Evolutionary conservation across 2,113 vertebrate genomes (phyloP).

Genomic region (Eulacestoma nigropectus): DNA sequence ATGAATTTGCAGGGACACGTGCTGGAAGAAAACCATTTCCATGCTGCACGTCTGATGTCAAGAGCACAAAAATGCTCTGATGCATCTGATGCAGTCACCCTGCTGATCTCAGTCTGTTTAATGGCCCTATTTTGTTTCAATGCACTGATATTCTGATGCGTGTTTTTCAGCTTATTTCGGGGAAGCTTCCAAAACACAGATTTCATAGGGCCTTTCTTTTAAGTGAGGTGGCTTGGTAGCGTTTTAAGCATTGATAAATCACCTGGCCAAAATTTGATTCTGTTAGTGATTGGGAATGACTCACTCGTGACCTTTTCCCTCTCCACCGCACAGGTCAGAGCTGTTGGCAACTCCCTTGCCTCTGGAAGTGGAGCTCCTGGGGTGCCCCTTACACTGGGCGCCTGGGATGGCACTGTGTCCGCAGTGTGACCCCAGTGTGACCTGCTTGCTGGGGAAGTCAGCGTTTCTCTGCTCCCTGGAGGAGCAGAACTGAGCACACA

Average conservation of each 20-base stretch:
- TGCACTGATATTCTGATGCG: fast-evolving
- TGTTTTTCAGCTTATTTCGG: neutral
- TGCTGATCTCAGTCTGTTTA: neutral
- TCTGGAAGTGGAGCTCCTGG: neutral
- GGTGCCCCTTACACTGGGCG: neutral
- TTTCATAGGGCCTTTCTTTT: neutral
- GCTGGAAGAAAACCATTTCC: neutral
- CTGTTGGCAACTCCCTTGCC: neutral
- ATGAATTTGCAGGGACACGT: neutral
- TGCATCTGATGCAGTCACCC: neutral
- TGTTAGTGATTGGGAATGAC: neutral
- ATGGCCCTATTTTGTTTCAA: neutral
- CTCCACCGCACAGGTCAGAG: neutral
- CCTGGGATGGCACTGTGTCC: fast-evolving
- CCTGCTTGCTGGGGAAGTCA: neutral
- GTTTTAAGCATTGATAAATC: neutral
- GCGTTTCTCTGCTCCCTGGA: neutral
- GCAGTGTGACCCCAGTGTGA: neutral
- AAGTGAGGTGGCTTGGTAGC: neutral
- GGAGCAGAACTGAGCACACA: neutral
- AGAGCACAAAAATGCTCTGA: fast-evolving
- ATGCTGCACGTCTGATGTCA: neutral
- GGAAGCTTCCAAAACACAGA: neutral
- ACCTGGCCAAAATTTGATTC: neutral
- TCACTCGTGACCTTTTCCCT: neutral